Evolutionary conservation across 2,888 invertebrate species (phyloP).

Genomic region (Capitulum mitella): DNA sequence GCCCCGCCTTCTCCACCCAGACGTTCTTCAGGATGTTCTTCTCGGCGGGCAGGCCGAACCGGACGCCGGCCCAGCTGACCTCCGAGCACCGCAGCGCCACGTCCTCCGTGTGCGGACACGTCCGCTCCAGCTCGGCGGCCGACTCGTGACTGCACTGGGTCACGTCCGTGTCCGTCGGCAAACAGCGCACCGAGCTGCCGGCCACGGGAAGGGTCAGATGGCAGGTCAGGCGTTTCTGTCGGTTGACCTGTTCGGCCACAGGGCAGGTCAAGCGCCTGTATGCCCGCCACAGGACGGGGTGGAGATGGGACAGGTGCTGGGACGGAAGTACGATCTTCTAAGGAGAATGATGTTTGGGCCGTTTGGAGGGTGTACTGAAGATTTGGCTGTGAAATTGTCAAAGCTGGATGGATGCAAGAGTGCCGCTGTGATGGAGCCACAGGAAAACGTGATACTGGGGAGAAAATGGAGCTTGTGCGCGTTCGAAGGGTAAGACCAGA

Average conservation of each 20-base stretch:
- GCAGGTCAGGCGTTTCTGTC: not conserved
- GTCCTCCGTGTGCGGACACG: slow-evolving; percentile 74
- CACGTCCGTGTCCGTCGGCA: slow-evolving; percentile 81
- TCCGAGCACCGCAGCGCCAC: slow-evolving; percentile 83
- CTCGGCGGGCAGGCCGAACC: slow-evolving; percentile 81
- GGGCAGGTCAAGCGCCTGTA: no score
- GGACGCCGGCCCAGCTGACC: slow-evolving; percentile 87
- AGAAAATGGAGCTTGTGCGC: no score
- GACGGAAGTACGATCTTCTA: no score
- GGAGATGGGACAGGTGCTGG: no score
- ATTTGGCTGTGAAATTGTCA: slow-evolving; percentile 6
- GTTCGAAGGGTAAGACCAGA: no score
- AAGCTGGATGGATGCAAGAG: no score
- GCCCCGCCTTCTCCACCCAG: slow-evolving; percentile 83
- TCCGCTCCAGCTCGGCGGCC: slow-evolving; percentile 71
- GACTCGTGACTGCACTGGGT: slow-evolving; percentile 65
- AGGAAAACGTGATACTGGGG: no score
- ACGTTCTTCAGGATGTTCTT: slow-evolving; percentile 78
- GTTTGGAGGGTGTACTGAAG: not conserved
- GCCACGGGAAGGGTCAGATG: not conserved
- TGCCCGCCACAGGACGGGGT: no score
- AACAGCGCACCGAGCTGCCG: slow-evolving; percentile 75
- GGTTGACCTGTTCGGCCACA: not conserved
- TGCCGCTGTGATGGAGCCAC: no score
- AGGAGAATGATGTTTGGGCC: no score